A percentile compares a stretch with the other conserved stretches of the same genome.
Evolutionary conservation across 2,888 invertebrate genomes (phyloP).

Genomic region (Mylabris sibirica): DNA sequence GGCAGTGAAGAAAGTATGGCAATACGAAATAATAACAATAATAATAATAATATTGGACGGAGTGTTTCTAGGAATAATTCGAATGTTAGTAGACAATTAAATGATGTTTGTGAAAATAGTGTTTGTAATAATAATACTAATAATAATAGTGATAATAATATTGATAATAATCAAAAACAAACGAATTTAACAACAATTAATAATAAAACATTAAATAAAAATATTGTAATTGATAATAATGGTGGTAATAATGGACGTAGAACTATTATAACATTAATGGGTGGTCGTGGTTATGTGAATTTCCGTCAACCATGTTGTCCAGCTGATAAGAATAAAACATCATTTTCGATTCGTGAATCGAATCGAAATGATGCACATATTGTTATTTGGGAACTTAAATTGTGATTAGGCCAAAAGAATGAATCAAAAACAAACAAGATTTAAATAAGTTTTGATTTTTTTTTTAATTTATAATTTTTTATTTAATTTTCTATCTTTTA

Average conservation of each 20-base stretch:
- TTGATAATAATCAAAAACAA: background rate
- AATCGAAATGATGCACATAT: constrained; percentile 88
- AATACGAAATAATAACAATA: constrained; percentile 63
- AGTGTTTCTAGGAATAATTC: constrained; percentile 80
- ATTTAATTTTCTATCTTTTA: constrained; percentile 30
- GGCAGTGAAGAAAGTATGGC: constrained; percentile 88
- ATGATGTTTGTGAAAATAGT: constrained; percentile 53
- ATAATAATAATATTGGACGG: constrained; percentile 62
- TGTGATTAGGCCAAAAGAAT: constrained; percentile 63
- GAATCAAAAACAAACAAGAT: constrained; percentile 23
- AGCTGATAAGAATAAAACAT: constrained; percentile 63
- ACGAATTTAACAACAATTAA: constrained; percentile 27
- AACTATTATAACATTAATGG: constrained; percentile 86
- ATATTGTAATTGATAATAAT: constrained; percentile 41
- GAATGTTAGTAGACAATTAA: constrained; percentile 72
- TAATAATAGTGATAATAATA: constrained; percentile 37
- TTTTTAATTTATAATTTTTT: constrained; percentile 38
- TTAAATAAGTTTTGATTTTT: constrained; percentile 36
- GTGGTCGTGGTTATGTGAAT: constrained; percentile 87
- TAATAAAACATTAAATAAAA: constrained; percentile 49
- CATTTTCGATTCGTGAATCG: constrained; percentile 68
- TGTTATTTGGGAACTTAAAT: constrained; percentile 88
- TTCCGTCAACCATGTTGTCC: constrained; percentile 78
- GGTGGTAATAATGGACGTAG: constrained; percentile 62
- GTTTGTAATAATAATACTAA: constrained; percentile 23